phyloP scores from a whole-genome alignment of 2,113 vertebrate species.

The Willisornis vidua region DNA sequence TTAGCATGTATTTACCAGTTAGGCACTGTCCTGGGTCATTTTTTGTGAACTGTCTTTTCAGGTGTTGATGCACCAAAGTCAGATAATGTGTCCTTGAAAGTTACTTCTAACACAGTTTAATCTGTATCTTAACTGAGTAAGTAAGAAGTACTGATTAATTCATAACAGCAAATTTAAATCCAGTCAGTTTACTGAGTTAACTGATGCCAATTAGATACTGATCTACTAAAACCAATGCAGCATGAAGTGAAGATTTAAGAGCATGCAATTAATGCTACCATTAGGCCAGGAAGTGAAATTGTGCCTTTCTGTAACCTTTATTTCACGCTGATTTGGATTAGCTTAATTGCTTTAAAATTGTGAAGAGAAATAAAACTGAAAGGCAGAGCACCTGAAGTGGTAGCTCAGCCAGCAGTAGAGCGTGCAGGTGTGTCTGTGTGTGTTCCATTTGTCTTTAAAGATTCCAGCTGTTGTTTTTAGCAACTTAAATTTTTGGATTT shows the following conservation, averaged over 20 bases:
- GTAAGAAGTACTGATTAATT: background rate
- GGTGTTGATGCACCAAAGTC: background rate
- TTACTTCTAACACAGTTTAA: background rate
- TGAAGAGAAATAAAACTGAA: background rate
- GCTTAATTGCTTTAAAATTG: constrained; percentile 14
- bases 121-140: background rate
- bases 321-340: background rate
- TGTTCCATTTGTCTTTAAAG: background rate
- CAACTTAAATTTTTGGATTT: background rate
- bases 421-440: background rate
- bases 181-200: background rate
- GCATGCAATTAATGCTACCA: background rate
- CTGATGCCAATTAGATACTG: background rate
- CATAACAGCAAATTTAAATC: background rate
- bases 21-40: background rate
- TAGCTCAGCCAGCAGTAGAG: background rate
- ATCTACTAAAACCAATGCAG: constrained; percentile 19
- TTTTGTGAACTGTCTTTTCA: background rate
- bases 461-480: background rate
- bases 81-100: background rate
- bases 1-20: background rate
- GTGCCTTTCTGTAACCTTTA: constrained; percentile 5
- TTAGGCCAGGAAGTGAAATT: background rate
- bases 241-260: background rate
- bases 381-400: background rate